Evolutionary conservation across 2,113 vertebrate species (phyloP), one percentile per base, ranked within the genome.

Genomic region (Carettochelys insculpta): DNA sequence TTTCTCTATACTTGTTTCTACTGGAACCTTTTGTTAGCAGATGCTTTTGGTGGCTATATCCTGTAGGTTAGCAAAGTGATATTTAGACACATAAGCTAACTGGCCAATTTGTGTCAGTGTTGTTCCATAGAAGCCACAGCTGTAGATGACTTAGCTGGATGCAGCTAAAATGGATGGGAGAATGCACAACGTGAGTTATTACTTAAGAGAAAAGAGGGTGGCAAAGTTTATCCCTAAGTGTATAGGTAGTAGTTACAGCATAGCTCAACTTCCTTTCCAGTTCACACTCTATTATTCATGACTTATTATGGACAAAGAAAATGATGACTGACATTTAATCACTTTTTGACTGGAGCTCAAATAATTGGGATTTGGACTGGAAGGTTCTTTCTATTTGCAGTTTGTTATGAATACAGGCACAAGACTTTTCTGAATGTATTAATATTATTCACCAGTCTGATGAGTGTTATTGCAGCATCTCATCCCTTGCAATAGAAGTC

Each of bases 321-420:
- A 52, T 56, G 78, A 56, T 31, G 56, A 83, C 86, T 90, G 77
- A 76, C 87, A 52, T 52, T 24, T 91, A 88, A 93, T 88, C 92
- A 25, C 77, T 86, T 0, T 71, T 91, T 86, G 52, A 76, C 25
- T 85, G 47, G 22, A 27, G 48, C 8, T 86, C 27, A 85, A 0
- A 65, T 87, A 41, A 0, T 12, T 88, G 14, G 76, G 12, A 81
- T 87, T 90, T 85, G 41, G 71, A 38, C 41, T 76, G 50, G 56
- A 91, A 85, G 27, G 12, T 25, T 90, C 86, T 31, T 92, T 47
- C 43, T 84, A 20, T 79, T 71, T 85, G 77, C 86, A 61, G 27
- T 82, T 6, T 61, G 31, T 11, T 4, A 50, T 10, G 8, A 22
- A 61, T 81, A 20, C 89, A 45, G 41, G 83, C 31, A 41, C 78